These are phyloP conservation scores for Thymelicus sylvestris DNA, from an alignment of 2,888 invertebrate species.

Conservation along the genomic window DNA sequence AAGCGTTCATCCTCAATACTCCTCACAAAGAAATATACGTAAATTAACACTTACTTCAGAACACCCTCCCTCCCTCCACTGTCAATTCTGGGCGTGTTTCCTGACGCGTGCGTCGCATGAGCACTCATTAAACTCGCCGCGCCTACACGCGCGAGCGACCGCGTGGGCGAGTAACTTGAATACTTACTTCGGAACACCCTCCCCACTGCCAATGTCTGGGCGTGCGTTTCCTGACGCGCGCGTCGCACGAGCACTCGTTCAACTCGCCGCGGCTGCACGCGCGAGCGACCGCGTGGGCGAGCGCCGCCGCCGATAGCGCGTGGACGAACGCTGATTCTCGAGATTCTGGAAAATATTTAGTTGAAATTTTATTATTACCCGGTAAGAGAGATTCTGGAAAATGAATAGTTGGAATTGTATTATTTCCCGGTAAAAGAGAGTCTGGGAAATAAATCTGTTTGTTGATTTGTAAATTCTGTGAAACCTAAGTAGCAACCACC, in stretches of 20 bases:
- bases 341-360: conserved; percentile 86
- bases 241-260: conserved; percentile 95
- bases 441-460: no score
- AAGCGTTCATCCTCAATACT: no score
- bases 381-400: no score
- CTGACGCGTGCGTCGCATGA: conserved; percentile 93
- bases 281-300: conserved; percentile 94
- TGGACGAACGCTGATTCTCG: conserved; percentile 96
- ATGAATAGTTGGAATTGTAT: no score
- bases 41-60: conserved; percentile 87
- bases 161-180: conserved; percentile 88
- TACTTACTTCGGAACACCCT: conserved; percentile 93
- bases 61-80: conserved; percentile 98
- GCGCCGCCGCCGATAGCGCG: conserved; percentile 94
- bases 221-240: conserved; percentile 89
- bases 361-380: not conserved
- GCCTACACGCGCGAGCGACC: conserved; percentile 93
- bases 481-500: no score
- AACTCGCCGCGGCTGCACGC: conserved; percentile 95
- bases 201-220: conserved; percentile 96
- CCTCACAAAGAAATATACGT: no score
- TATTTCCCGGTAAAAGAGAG: no score
- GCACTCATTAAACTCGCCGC: conserved; percentile 94
- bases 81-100: conserved; percentile 90
- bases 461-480: no score